A percentile compares a stretch with the other conserved stretches of the same genome.
phyloP scores from a whole-genome alignment of 2,888 invertebrate species.

The Caenorhabditis panamensis region DNA sequence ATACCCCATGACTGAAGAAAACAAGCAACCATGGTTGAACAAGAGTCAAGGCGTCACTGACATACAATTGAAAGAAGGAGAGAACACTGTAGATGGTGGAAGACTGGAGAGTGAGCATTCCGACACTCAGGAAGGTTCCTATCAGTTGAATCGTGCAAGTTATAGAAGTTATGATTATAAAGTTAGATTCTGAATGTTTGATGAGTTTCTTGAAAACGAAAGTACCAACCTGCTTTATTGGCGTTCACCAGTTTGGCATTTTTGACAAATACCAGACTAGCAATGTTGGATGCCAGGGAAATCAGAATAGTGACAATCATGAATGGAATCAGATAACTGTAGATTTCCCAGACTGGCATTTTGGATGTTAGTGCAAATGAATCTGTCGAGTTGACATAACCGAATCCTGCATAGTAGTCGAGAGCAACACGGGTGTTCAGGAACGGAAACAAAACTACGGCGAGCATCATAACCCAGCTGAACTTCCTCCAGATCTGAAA shows the following conservation, averaged over 20 bases:
- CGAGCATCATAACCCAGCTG: conserved; percentile 21
- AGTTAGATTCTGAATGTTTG: conserved; percentile 15
- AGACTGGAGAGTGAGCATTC: conserved; percentile 6
- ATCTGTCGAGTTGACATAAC: conserved; percentile 14
- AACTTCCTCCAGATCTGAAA: conserved; percentile 29
- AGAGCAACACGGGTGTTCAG: conserved; percentile 17
- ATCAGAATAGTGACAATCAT: conserved; percentile 25
- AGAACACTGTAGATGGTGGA: background rate
- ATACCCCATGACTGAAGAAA: conserved; percentile 18
- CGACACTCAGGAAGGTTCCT: conserved; percentile 24
- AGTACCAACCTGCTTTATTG: conserved; percentile 10
- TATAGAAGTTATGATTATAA: conserved; percentile 28
- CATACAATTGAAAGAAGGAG: conserved; percentile 1
- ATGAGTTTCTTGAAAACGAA: background rate
- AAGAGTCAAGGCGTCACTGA: conserved; percentile 19
- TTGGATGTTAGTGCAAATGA: background rate
- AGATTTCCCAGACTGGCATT: conserved; percentile 31
- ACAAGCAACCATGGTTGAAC: conserved; percentile 37
- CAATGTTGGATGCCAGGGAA: conserved; percentile 17
- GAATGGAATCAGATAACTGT: conserved; percentile 17
- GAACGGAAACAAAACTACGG: conserved; percentile 19
- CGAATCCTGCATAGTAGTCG: conserved; percentile 13
- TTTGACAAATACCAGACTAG: conserved; percentile 19
- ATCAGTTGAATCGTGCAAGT: conserved; percentile 31
- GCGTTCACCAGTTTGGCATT: conserved; percentile 16